Evolutionary conservation across 2,888 invertebrate genomes (phyloP), one percentile per base, ranked within the genome.

Genomic region (Archips xylosteana): DNA sequence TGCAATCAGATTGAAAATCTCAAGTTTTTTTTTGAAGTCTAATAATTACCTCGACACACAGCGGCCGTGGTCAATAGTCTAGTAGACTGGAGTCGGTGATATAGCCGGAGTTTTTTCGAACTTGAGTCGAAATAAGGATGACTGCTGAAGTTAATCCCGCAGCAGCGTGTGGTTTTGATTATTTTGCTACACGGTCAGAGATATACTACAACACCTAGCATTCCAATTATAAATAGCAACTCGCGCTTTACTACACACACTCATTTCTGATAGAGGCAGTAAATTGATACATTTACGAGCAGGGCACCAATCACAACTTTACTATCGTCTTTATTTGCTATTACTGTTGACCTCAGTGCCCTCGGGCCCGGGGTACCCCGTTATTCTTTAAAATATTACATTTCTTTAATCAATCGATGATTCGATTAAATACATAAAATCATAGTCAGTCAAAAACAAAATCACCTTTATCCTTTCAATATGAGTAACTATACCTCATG

Each of bases 211-310:
- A 12, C 60, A 60, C 39, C 32, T 60, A 39, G 13, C 3, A 12
- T 34, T 51, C 51, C 51, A 57, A 57, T 32, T n/a, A 32, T 34
- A 59, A n/a, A 8, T 57, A 59, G 36, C 45, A n/a, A 32, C 61
- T 51, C 23, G n/a, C 60, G 59, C 39, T 23, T 59, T 57, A 32
- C 15, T 12, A 15, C 45, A 49, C 6, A 15, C 9, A 36, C 54
- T 36, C 42, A 59, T 65, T 74, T 49, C 36, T 57, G 57, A 39
- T 68, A 59, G 13, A 15, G 60, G 60, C 64, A 39, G 60, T 65
- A 69, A 63, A 70, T 65, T 63, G 62, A 67, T 63, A 69, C 64
- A 74, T 73, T 69, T 51, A 73, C 69, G 73, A 73, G 59, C 69
- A 9, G n/a, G 36, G 15, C 57, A 45, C 57, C 68, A 73, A 73